Percentiles rank a stretch among this genome's conserved stretches.
Conservation (phyloP, 2,797 vertebrate genomes). For the Alectoris magna region DNA sequence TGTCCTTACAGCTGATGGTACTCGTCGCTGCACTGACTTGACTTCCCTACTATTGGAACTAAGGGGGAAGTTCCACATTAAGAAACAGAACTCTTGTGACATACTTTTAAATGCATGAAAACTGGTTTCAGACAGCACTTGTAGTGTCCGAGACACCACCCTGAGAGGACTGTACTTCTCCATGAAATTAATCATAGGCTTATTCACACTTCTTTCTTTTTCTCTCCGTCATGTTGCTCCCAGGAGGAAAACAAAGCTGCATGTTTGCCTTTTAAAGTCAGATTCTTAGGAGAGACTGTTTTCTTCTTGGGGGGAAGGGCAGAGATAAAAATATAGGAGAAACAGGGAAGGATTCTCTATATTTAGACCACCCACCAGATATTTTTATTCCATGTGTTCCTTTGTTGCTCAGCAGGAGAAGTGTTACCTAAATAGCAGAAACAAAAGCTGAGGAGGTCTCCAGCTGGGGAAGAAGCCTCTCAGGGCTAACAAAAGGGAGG, state of each 20-base stretch:
- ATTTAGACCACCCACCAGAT: constrained; percentile 31
- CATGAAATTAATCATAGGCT: background rate
- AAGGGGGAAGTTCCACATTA: background rate
- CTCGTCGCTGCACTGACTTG: background rate
- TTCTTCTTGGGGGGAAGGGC: background rate
- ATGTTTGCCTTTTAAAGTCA: background rate
- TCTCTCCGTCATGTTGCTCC: background rate
- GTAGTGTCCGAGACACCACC: background rate
- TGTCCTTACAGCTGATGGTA: background rate
- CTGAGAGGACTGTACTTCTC: background rate
- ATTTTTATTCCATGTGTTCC: background rate
- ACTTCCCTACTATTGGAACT: background rate
- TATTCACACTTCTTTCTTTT: background rate
- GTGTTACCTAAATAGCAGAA: background rate
- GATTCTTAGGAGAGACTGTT: background rate
- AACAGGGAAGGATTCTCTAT: background rate
- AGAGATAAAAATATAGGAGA: background rate
- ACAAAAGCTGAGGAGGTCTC: constrained; percentile 1
- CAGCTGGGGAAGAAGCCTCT: constrained; percentile 14
- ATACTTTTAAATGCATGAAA: background rate
- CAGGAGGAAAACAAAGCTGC: background rate
- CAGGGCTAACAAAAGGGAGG: background rate
- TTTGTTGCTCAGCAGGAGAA: background rate
- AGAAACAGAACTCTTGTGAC: background rate
- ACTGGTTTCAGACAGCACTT: background rate